A percentile compares a stretch with the other conserved stretches of the same genome.
phyloP scores from a whole-genome alignment of 2,113 vertebrate genomes.

The Pristiophorus japonicus region DNA sequence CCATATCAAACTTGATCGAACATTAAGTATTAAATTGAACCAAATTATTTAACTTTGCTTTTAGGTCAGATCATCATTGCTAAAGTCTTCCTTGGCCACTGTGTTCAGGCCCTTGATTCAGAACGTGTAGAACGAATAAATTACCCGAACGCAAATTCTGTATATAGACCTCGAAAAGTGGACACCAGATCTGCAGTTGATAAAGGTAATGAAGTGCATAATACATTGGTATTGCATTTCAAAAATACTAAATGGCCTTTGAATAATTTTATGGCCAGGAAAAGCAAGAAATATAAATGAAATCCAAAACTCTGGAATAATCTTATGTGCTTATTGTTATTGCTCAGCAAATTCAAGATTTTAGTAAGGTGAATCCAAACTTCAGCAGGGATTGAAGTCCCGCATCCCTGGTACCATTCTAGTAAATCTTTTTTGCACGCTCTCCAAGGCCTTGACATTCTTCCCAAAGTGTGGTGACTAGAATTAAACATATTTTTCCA shows the following conservation, averaged over 20 bases:
- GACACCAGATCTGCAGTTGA: constrained; percentile 44
- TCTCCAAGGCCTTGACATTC: no score
- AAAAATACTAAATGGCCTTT: background rate
- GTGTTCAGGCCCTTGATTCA: constrained; percentile 49
- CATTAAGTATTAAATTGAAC: background rate
- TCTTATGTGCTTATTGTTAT: background rate
- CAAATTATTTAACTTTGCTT: constrained; percentile 37
- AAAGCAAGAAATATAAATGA: background rate
- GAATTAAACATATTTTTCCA: no score
- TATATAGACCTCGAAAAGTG: constrained; percentile 56
- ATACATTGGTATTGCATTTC: background rate
- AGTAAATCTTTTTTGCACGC: no score
- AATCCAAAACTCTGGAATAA: background rate
- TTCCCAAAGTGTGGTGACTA: no score
- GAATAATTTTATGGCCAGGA: background rate
- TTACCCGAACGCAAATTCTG: constrained; percentile 60
- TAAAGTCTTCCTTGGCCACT: constrained; percentile 69
- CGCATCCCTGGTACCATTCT: no score
- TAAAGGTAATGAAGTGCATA: background rate
- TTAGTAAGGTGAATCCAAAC: background rate
- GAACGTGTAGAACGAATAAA: constrained; percentile 49
- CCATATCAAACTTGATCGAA: background rate
- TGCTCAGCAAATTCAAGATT: background rate
- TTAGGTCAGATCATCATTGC: constrained; percentile 65
- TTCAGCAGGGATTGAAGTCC: background rate